phyloP scores from a whole-genome alignment of 1,140 invertebrate species.

The Vanessa atalanta region DNA sequence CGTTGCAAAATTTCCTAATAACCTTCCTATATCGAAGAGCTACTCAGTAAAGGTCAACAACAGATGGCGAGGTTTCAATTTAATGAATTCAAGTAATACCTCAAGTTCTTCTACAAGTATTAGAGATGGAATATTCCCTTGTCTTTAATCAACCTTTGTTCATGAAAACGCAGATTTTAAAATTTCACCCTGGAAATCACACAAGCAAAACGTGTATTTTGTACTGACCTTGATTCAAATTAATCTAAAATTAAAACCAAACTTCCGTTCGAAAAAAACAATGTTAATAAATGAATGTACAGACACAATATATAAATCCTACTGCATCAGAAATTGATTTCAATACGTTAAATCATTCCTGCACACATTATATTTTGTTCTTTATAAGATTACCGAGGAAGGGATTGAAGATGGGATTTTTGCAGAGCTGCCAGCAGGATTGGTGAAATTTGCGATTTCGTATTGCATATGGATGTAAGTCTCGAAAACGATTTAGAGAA shows the following conservation, averaged over 20 bases:
- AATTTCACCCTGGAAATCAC: no score
- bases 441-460: not conserved
- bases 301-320: no score
- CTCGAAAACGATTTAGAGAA: not conserved
- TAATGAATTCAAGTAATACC: constrained; percentile 50
- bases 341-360: constrained; percentile 3
- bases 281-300: no score
- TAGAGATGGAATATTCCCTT: constrained; percentile 31
- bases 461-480: not conserved
- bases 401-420: constrained; percentile 6
- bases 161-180: no score
- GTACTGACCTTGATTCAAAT: no score
- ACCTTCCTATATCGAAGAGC: constrained; percentile 38
- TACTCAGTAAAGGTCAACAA: constrained; percentile 42
- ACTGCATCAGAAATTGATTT: constrained; percentile 7
- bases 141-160: not conserved
- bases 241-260: no score
- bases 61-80: constrained; percentile 41
- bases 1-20: constrained; percentile 42
- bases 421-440: not conserved
- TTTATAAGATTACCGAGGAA: not conserved
- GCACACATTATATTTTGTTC: constrained; percentile 7
- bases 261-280: no score
- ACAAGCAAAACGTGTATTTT: no score
- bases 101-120: constrained; percentile 51